Evolutionary conservation across 2,113 vertebrate species (phyloP).

Genomic region (Alces alces): DNA sequence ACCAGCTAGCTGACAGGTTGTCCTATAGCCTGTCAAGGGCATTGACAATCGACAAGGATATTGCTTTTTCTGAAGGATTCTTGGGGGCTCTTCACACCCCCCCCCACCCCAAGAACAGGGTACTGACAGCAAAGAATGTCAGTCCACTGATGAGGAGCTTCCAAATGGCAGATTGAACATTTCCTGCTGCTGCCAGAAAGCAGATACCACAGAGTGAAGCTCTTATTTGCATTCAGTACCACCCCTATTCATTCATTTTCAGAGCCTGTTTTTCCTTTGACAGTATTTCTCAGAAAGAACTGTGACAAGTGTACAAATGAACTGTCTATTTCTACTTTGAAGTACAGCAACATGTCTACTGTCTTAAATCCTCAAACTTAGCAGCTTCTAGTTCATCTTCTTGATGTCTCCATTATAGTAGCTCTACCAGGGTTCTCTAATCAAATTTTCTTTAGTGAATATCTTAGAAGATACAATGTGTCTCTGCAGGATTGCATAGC

Average conservation of each 20-base stretch:
- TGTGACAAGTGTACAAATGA: slow-evolving; percentile 16
- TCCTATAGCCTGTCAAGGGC: background rate
- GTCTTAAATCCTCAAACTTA: background rate
- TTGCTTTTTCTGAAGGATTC: background rate
- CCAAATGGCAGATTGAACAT: background rate
- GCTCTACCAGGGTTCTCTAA: background rate
- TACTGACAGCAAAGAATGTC: slow-evolving; percentile 2
- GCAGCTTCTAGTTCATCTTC: background rate
- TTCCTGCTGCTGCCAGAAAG: background rate
- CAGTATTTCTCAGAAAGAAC: background rate
- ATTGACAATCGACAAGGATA: slow-evolving; percentile 6
- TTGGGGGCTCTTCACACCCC: background rate
- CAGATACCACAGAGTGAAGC: background rate
- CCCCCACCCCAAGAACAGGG: background rate
- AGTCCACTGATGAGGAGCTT: background rate
- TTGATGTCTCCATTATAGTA: background rate
- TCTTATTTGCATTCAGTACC: background rate
- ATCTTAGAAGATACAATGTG: background rate
- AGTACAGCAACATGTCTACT: background rate
- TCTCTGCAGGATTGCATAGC: background rate
- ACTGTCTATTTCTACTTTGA: background rate
- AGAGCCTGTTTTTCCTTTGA: background rate
- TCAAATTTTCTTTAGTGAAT: background rate
- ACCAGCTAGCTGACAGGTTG: background rate
- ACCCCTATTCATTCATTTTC: background rate